phyloP scores from a whole-genome alignment of 2,113 vertebrate genomes.

The Cynopterus brachyotis region DNA sequence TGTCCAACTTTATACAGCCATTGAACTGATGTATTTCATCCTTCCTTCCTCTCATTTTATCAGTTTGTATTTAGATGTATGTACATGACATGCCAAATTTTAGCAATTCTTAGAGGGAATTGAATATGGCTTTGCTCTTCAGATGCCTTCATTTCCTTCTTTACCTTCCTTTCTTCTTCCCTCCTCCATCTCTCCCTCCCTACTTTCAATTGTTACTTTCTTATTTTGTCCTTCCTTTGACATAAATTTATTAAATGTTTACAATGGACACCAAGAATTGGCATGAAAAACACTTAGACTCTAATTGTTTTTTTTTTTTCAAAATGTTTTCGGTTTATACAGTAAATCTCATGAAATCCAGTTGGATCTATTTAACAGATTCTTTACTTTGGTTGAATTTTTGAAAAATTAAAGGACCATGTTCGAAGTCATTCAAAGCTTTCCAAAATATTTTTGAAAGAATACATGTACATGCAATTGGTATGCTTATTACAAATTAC shows the following conservation, averaged over 20 bases:
- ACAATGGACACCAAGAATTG: background rate
- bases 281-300: background rate
- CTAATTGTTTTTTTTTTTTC: background rate
- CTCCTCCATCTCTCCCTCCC: background rate
- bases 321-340: background rate
- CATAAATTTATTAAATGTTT: background rate
- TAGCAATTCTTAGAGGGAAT: background rate
- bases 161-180: background rate
- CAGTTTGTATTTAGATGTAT: background rate
- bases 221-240: background rate
- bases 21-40: background rate
- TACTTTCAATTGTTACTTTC: background rate
- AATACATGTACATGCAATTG: background rate
- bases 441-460: slow-evolving; percentile 22
- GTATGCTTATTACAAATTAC: background rate
- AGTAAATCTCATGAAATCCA: background rate
- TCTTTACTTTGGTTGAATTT: background rate
- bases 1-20: background rate
- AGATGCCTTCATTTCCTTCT: background rate
- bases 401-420: background rate
- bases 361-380: background rate
- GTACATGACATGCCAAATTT: background rate
- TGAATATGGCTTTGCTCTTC: background rate
- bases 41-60: background rate
- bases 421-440: background rate